Percentiles rank a stretch among this genome's conserved stretches.
Conservation (phyloP, 2,113 vertebrate genomes). For the Oryctolagus cuniculus region mOryCun1.1 NC_091438.1:157409001-157409500, state of each 20-base stretch:
- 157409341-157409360: neutral
- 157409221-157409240: no score
- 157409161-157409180: neutral
- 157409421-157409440: constrained; percentile 92
- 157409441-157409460: constrained; percentile 91
- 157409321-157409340: neutral
- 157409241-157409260: neutral
- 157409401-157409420: constrained; percentile 89
- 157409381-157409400: constrained; percentile 64
- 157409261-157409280: neutral
- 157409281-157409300: neutral
- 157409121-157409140: constrained; percentile 65
- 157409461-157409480: constrained; percentile 84
- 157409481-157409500: neutral
- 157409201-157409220: rapidly evolving
- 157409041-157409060: constrained; percentile 55
- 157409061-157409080: constrained; percentile 80
- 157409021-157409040: constrained; percentile 75
- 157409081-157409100: constrained; percentile 60
- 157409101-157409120: constrained; percentile 70
- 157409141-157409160: constrained; percentile 53
- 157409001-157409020: constrained; percentile 16
- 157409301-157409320: neutral
- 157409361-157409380: neutral
- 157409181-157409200: no score